A percentile compares a stretch with the other conserved stretches of the same genome.
phyloP scores from a whole-genome alignment of 1,140 invertebrate genomes.

The Drosophila orena region DNA sequence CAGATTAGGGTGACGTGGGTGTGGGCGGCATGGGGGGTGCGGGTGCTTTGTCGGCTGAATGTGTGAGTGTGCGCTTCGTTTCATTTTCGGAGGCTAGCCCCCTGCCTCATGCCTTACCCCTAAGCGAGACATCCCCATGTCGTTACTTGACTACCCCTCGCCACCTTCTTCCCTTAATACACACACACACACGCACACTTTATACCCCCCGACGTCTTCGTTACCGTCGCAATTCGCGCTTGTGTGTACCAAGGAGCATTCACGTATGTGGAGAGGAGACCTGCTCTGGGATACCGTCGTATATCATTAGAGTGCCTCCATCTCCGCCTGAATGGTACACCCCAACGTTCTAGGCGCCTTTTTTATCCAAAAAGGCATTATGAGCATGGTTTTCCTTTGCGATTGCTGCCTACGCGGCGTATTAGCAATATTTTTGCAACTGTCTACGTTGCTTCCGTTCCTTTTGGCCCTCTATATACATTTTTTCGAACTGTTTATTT shows the following conservation, averaged over 20 bases:
- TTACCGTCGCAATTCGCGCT: constrained; percentile 59
- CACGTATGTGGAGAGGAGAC: constrained; percentile 5
- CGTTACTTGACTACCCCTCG: constrained; percentile 23
- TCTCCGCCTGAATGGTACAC: background rate
- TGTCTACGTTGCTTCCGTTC: constrained; percentile 60
- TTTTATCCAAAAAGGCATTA: constrained; percentile 71
- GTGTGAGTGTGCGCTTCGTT: constrained; percentile 48
- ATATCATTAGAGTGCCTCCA: constrained; percentile 68
- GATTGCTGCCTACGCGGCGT: constrained; percentile 67
- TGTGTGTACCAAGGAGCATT: constrained; percentile 48
- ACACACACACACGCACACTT: constrained; percentile 46
- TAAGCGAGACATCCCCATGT: constrained; percentile 55
- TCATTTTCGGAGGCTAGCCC: constrained; percentile 66
- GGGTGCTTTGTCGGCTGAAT: constrained; percentile 11
- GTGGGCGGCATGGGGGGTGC: constrained; percentile 6
- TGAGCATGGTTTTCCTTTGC: constrained; percentile 70
- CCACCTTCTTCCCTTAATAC: constrained; percentile 9
- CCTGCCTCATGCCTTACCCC: constrained; percentile 19
- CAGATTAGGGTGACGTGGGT: constrained; percentile 3
- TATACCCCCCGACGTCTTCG: constrained; percentile 4
- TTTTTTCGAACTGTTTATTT: constrained; percentile 50
- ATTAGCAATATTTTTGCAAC: constrained; percentile 78
- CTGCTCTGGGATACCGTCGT: constrained; percentile 42
- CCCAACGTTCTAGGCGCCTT: constrained; percentile 41
- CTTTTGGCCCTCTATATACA: background rate